Conservation (phyloP, 2,797 vertebrate species). For the Odontamblyopus lacepedii region DNA sequence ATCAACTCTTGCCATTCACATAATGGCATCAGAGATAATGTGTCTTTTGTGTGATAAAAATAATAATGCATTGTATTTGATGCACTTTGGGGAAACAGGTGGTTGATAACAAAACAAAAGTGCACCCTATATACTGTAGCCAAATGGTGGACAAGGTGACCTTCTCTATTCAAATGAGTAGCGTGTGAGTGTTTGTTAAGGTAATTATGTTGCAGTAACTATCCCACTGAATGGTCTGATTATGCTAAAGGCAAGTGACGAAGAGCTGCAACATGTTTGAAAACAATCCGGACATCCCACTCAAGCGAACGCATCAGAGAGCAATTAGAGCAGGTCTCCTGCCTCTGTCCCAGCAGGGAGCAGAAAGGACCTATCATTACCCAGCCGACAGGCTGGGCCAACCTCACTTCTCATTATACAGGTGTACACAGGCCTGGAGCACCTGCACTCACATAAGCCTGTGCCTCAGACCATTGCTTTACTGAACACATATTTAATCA, state of each 20-base stretch:
- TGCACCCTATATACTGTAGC: not conserved
- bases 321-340: constrained; percentile 64
- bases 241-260: constrained; percentile 24
- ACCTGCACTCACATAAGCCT: constrained; percentile 20
- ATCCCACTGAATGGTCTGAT: constrained; percentile 27
- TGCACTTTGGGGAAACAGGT: not conserved
- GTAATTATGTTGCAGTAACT: constrained; percentile 23
- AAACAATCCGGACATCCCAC: constrained; percentile 46
- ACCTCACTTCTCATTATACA: constrained; percentile 33
- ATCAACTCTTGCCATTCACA: no score
- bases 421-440: constrained; percentile 37
- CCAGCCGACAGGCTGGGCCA: constrained; percentile 17
- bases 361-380: constrained; percentile 55
- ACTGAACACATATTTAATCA: not conserved
- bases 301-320: constrained; percentile 51
- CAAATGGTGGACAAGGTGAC: not conserved
- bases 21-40: no score
- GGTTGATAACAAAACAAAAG: constrained; percentile 6
- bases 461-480: constrained; percentile 31
- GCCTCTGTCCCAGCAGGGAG: constrained; percentile 41
- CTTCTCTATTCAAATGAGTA: constrained; percentile 1
- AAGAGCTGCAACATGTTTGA: constrained; percentile 39
- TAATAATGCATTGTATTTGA: no score
- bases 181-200: not conserved
- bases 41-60: no score